Evolutionary conservation across 2,888 invertebrate species (phyloP), one percentile per base, ranked within the genome.

Genomic region (Epinotia nisella): DNA sequence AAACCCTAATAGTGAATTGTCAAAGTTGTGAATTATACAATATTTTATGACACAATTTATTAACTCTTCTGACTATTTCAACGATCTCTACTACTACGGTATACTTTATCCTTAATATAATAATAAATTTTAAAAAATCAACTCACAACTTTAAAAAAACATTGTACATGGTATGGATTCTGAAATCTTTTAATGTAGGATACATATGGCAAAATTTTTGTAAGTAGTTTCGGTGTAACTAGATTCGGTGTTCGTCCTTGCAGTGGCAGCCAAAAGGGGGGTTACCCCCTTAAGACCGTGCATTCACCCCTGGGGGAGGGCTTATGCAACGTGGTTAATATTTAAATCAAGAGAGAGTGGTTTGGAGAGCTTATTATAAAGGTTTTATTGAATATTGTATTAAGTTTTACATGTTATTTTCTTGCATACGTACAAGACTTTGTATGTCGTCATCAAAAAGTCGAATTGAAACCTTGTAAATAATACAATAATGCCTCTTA

Each of bases 241-340:
- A 11, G 58, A 24, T 71, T 67, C 55, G 59, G 60, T 60, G 41
- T 71, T 66, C 66, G 71, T 10, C 66, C 13, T 55, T 55, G 35
- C 49, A 15, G 24, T 17, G n/a, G 9, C 62, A 9, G 17, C 62
- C 45, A 3, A 62, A 17, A 35, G n/a, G 61, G 70, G 70, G 62
- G 39, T 29, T 39, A 51, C 65, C 65, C 70, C 59, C 45, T 17
- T 71, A 49, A 59, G 49, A 39, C 17, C 70, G 80, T 78, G 79
- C 81, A 78, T 79, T 79, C 79, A 80, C 78, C 79, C 77, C 75
- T 87, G 88, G 49, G 58, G 69, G 71, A 55, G 35, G 11, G 71
- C 87, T 91, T 90, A 91, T 92, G 92, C 90, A 92, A 90, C 88
- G 87, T 89, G 85, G 89, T 90, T 90, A 91, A 92, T 90, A 91